Evolutionary conservation across 1,140 invertebrate species (phyloP).

Genomic region (Scaptomyza montana): DNA sequence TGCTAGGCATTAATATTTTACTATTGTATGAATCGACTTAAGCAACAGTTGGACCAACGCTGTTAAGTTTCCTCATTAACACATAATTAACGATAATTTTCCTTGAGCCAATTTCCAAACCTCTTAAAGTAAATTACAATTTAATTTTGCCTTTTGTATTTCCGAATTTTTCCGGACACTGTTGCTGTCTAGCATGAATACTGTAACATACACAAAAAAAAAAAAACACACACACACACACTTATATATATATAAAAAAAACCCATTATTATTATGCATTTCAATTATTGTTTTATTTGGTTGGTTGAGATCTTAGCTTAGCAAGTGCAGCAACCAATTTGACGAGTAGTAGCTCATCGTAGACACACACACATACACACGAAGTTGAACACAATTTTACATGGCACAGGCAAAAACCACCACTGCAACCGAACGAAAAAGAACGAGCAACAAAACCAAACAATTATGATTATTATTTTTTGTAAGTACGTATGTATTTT

Average conservation of each 20-base stretch:
- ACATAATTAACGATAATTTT: neutral
- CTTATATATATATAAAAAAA: slow-evolving; percentile 27
- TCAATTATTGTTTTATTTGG: slow-evolving; percentile 30
- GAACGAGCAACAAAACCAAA: slow-evolving; percentile 17
- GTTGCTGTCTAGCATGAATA: slow-evolving; percentile 11
- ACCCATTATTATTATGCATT: slow-evolving; percentile 27
- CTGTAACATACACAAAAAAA: slow-evolving; percentile 27
- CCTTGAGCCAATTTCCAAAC: slow-evolving; percentile 21
- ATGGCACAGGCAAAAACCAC: slow-evolving; percentile 74
- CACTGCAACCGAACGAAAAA: slow-evolving; percentile 72
- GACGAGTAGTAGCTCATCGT: slow-evolving; percentile 24
- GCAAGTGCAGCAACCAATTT: slow-evolving; percentile 34
- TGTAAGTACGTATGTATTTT: too few species aligned
- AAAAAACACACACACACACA: slow-evolving; percentile 9
- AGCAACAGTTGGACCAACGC: slow-evolving; percentile 59
- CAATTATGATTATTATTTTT: neutral
- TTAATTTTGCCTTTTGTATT: slow-evolving; percentile 12
- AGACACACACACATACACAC: neutral
- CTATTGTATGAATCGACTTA: slow-evolving; percentile 41
- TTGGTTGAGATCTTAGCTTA: slow-evolving; percentile 39
- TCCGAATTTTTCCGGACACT: too few species aligned
- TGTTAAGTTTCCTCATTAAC: slow-evolving; percentile 29
- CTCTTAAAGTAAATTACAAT: neutral
- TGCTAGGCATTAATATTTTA: slow-evolving; percentile 44
- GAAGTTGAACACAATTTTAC: slow-evolving; percentile 12